These are phyloP conservation scores for Falcaria lacertinaria DNA, from an alignment of 2,888 invertebrate genomes.

Conservation along the genomic window DNA sequence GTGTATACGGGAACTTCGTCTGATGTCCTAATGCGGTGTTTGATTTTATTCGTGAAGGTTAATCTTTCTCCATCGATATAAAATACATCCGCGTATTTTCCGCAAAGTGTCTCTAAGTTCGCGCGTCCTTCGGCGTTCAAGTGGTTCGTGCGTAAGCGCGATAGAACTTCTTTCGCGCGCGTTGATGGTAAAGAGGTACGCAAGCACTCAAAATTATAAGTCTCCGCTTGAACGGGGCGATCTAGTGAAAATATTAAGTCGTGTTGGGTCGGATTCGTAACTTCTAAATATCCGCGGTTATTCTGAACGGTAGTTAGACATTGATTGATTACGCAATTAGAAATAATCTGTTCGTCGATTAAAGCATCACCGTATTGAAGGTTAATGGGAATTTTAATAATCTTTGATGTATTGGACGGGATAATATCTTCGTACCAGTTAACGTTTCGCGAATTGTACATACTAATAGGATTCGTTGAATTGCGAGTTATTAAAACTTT, in stretches of 20 bases:
- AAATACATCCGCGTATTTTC: constrained; percentile 19
- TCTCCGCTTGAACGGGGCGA: constrained; percentile 6
- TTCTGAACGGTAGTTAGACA: constrained; percentile 20
- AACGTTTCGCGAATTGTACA: neutral
- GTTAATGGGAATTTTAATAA: constrained; percentile 3
- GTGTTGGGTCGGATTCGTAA: constrained; percentile 16
- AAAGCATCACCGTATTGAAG: constrained; percentile 2
- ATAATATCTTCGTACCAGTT: neutral
- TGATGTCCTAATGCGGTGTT: constrained; percentile 10
- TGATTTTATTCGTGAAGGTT: constrained; percentile 14
- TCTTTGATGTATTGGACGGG: constrained; percentile 2
- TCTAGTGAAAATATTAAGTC: constrained; percentile 10
- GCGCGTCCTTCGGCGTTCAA: constrained; percentile 24
- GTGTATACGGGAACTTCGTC: constrained; percentile 11
- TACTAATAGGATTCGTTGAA: neutral
- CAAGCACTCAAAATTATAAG: constrained; percentile 7
- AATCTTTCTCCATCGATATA: constrained; percentile 13
- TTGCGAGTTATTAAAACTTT: constrained; percentile 5
- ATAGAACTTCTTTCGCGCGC: constrained; percentile 14
- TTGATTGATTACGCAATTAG: constrained; percentile 1
- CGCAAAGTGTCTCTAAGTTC: constrained; percentile 17
- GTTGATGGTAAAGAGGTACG: constrained; percentile 6
- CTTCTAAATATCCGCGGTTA: constrained; percentile 18
- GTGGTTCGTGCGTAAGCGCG: constrained; percentile 27
- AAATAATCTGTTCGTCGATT: constrained; percentile 1